Evolutionary conservation across 1,140 invertebrate genomes (phyloP), one percentile per base, ranked within the genome.

Genomic region (Neocloeon triangulifer): DNA sequence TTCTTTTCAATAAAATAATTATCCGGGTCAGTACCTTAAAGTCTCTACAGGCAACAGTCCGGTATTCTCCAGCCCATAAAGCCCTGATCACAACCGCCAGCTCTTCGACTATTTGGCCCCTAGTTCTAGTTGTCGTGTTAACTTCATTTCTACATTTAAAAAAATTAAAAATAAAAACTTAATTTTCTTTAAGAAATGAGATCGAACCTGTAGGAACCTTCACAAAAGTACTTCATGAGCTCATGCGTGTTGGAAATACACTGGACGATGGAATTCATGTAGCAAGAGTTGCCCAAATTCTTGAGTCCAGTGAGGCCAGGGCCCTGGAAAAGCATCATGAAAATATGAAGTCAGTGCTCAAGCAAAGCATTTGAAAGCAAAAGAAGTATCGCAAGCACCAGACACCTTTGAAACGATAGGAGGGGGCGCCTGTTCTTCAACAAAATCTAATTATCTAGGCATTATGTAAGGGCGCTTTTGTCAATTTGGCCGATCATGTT

Each of bases 21-120:
- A n/a, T n/a, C n/a, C n/a, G n/a, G 29, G 22, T 33, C 36, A 44
- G 43, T 52, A 79, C 74, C 61, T 74, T 71, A 9, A 86, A 65
- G 44, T 79, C 74, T 37, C 68, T 62, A 21, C 77, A 70, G 15
- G 73, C 68, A 44, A 86, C 75, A 39, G 67, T 77, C 43, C 73
- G 68, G 43, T 69, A 76, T 39, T 78, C 64, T 2, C 72, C 73
- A 32, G 63, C 62, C 72, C 75, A 79, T 18, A 84, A 55, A 34
- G 67, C 64, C 39, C 66, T 66, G 14, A 82, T 64, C 4, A 81
- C 64, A 9, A 68, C 66, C 20, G 73, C 73, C 26, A 84, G 58
- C 53, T 80, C 73, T 41, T 73, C 69, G 1, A 69, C 71, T 18
- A 80, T 63, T 38, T 69, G 66, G 4, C 70, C 71, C 34, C 63